Conservation (phyloP, 2,113 vertebrate genomes). For the Erythrocebus patas region DNA sequence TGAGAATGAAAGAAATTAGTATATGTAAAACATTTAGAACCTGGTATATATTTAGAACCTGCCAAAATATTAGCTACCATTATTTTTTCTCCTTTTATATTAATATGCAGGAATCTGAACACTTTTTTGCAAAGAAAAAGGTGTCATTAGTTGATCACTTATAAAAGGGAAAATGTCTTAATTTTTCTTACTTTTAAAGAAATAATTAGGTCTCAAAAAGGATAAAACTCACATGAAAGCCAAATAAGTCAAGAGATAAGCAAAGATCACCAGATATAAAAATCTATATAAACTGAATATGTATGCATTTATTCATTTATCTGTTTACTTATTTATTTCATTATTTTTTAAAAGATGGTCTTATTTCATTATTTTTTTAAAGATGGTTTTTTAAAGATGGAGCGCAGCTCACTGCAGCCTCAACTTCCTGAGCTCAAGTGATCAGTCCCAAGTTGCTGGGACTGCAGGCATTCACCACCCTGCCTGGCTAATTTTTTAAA, state of each 20-base stretch:
- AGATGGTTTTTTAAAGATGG: no score
- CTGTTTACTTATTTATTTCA: no score
- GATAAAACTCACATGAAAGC: neutral
- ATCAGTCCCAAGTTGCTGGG: no score
- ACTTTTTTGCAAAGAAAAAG: constrained; percentile 43
- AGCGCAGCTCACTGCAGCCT: no score
- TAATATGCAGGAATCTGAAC: neutral
- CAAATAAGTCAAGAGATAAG: neutral
- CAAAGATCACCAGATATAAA: neutral
- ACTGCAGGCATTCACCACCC: no score
- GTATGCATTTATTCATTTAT: neutral
- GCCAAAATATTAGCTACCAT: neutral
- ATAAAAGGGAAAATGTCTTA: constrained; percentile 10
- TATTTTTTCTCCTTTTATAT: neutral
- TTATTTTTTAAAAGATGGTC: no score
- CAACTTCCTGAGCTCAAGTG: no score
- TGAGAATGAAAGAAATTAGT: neutral
- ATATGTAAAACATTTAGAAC: neutral
- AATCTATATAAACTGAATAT: neutral
- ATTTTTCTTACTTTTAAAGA: constrained; percentile 39
- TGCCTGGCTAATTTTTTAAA: no score
- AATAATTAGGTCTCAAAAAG: neutral
- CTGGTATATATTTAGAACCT: neutral
- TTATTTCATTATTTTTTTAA: no score
- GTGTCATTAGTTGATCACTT: neutral